phyloP scores from a whole-genome alignment of 2,797 vertebrate species.

The Paramormyrops hopkinsi region DNA sequence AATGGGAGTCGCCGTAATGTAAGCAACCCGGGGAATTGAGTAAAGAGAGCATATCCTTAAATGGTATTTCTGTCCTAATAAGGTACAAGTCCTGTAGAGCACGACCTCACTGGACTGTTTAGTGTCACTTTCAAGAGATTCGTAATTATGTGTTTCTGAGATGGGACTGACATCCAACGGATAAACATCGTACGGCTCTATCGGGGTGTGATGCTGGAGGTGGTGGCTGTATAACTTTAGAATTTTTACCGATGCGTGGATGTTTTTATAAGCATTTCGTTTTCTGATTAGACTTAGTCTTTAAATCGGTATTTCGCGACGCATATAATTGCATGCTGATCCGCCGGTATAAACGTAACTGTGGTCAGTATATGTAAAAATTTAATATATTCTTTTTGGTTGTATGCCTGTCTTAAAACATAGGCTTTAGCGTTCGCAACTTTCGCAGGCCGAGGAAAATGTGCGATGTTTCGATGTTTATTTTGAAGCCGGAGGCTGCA shows the following conservation, averaged over 20 bases:
- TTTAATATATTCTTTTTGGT: not conserved
- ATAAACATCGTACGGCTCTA: slow-evolving; percentile 34
- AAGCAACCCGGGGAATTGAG: slow-evolving; percentile 13
- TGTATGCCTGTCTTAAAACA: not conserved
- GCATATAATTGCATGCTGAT: not conserved
- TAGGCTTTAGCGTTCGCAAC: not conserved
- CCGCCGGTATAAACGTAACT: not conserved
- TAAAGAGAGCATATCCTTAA: slow-evolving; percentile 50
- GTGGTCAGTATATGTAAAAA: not conserved
- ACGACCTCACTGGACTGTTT: slow-evolving; percentile 43
- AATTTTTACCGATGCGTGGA: not conserved
- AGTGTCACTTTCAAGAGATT: slow-evolving; percentile 63
- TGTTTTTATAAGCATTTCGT: not conserved
- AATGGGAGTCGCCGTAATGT: slow-evolving; percentile 38
- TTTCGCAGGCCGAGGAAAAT: not conserved
- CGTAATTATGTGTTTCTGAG: slow-evolving; percentile 47
- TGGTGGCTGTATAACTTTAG: not conserved
- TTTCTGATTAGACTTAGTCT: not conserved
- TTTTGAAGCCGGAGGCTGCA: not conserved
- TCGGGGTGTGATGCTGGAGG: not conserved
- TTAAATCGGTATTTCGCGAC: not conserved
- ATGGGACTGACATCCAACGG: slow-evolving; percentile 44
- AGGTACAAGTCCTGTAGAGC: slow-evolving; percentile 39
- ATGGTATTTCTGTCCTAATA: slow-evolving; percentile 48
- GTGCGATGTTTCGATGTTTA: not conserved